Conservation (phyloP, 2,113 vertebrate genomes). For the Tupaia tana region DNA sequence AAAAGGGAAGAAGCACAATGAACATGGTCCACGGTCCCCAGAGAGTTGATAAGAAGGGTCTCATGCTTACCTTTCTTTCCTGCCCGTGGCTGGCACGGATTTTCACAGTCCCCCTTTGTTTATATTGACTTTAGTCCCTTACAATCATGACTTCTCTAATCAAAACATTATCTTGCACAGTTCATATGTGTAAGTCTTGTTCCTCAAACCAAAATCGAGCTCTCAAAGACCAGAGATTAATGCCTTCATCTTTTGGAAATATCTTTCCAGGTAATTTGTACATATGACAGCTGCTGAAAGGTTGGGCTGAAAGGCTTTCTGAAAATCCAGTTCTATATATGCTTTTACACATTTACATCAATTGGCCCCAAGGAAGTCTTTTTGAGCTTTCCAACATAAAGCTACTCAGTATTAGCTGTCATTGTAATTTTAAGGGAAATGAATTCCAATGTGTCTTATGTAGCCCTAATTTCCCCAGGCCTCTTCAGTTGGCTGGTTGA, state of each 20-base stretch:
- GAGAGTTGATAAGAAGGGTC: neutral
- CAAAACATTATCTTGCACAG: neutral
- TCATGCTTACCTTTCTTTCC: neutral
- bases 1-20: neutral
- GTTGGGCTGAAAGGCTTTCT: slow-evolving; percentile 28
- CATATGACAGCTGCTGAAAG: slow-evolving; percentile 3
- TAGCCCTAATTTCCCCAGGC: neutral
- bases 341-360: slow-evolving; percentile 20
- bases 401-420: neutral
- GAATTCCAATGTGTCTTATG: neutral
- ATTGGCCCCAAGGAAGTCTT: neutral
- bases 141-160: neutral
- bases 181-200: neutral
- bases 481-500: neutral
- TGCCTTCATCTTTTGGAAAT: neutral
- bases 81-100: neutral
- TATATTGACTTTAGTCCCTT: neutral
- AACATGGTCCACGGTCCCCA: neutral
- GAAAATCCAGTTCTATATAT: slow-evolving; percentile 11
- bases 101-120: neutral
- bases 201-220: slow-evolving; percentile 34
- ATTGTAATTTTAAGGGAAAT: slow-evolving; percentile 29
- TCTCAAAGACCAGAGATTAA: slow-evolving; percentile 26
- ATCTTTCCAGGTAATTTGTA: slow-evolving; percentile 8
- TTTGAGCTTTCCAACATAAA: neutral